Evolutionary conservation across 2,888 invertebrate species (phyloP).

Genomic region (Brenthis ino): DNA sequence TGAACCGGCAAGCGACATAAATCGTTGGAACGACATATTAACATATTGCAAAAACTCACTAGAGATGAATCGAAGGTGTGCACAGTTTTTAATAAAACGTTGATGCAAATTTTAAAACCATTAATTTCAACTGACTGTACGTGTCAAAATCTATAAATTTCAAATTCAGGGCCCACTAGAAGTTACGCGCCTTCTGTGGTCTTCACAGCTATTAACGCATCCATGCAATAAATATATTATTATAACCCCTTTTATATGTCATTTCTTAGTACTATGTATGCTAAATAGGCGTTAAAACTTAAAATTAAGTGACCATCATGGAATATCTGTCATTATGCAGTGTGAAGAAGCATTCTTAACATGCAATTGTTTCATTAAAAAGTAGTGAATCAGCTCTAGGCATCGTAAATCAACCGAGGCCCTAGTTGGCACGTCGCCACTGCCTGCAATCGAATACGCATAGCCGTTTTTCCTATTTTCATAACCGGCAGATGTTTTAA

Average conservation of each 20-base stretch:
- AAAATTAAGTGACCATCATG: slow-evolving; percentile 26
- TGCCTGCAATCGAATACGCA: slow-evolving; percentile 53
- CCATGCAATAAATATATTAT: slow-evolving; percentile 6
- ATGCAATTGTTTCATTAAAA: slow-evolving; percentile 36
- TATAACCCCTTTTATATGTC: slow-evolving; percentile 14
- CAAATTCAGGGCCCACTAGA: background rate
- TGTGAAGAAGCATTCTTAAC: slow-evolving; percentile 32
- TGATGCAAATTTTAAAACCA: background rate
- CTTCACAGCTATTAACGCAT: slow-evolving; percentile 2
- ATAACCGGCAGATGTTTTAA: slow-evolving; percentile 67
- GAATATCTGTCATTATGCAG: slow-evolving; percentile 24
- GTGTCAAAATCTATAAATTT: background rate
- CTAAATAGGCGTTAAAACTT: slow-evolving; percentile 24
- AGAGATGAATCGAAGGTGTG: too few species aligned
- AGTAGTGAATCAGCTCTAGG: slow-evolving; percentile 1
- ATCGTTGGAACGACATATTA: too few species aligned
- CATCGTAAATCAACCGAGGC: slow-evolving; percentile 31
- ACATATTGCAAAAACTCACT: too few species aligned
- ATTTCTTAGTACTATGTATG: slow-evolving; percentile 2
- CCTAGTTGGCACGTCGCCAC: slow-evolving; percentile 52
- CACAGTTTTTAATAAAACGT: background rate
- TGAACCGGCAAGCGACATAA: too few species aligned
- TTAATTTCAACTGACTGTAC: background rate
- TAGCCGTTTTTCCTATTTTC: slow-evolving; percentile 58
- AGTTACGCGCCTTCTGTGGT: slow-evolving; percentile 1